Evolutionary conservation across 2,113 vertebrate genomes (phyloP).

Genomic region (Sardina pilchardus): DNA sequence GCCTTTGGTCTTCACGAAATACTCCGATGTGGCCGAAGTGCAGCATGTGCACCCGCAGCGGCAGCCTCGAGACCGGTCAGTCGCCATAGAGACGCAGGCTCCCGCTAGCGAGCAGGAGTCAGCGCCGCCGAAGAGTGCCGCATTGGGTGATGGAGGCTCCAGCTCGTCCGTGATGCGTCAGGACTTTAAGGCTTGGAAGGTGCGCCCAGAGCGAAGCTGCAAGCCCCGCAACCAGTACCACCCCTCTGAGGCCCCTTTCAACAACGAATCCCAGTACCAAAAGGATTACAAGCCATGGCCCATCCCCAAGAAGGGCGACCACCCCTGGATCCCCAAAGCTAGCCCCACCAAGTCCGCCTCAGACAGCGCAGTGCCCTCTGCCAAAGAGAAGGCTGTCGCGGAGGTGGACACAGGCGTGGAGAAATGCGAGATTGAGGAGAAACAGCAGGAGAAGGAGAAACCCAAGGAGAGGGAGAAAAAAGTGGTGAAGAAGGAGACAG

Average conservation of each 20-base stretch:
- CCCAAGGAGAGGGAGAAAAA: slow-evolving; percentile 54
- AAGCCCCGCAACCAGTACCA: slow-evolving; percentile 90
- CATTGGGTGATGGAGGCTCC: slow-evolving; percentile 63
- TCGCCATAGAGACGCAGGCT: slow-evolving; percentile 78
- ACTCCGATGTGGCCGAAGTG: slow-evolving; percentile 88
- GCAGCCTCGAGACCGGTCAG: slow-evolving; percentile 62
- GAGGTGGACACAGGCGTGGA: slow-evolving; percentile 71
- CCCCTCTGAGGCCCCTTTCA: slow-evolving; percentile 84
- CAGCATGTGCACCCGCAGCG: slow-evolving; percentile 71
- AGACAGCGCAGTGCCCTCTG: slow-evolving; percentile 39
- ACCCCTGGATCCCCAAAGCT: slow-evolving; percentile 94
- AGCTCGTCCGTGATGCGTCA: slow-evolving; percentile 90
- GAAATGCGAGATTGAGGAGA: slow-evolving; percentile 77
- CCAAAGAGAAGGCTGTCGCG: slow-evolving; percentile 39
- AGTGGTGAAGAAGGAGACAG: slow-evolving; percentile 58
- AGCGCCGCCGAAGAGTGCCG: slow-evolving; percentile 63
- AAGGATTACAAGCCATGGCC: slow-evolving; percentile 98
- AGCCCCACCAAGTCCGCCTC: slow-evolving; percentile 56
- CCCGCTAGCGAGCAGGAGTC: slow-evolving; percentile 73
- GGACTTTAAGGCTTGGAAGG: slow-evolving; percentile 92
- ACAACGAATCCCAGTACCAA: slow-evolving; percentile 90
- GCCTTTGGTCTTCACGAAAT: slow-evolving; percentile 92
- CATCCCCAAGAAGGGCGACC: slow-evolving; percentile 87
- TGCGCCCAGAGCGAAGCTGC: slow-evolving; percentile 91
- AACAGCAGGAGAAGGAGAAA: slow-evolving; percentile 69